phyloP scores from a whole-genome alignment of 2,797 vertebrate species.

The Lophotriccus pileatus region DNA sequence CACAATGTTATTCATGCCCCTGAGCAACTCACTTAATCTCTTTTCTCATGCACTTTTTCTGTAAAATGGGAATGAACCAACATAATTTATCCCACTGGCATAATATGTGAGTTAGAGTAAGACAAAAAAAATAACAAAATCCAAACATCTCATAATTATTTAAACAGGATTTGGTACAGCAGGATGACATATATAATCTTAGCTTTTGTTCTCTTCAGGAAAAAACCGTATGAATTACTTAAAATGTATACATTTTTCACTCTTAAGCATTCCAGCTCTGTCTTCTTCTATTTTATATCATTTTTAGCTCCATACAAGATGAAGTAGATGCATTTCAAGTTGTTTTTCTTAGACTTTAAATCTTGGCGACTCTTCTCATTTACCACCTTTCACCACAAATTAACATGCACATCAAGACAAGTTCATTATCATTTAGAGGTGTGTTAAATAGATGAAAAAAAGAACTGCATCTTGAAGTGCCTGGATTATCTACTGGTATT shows the following conservation, averaged over 20 bases:
- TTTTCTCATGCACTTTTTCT: neutral
- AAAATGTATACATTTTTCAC: conserved; percentile 62
- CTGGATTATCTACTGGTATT: neutral
- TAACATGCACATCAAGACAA: conserved; percentile 51
- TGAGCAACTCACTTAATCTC: conserved; percentile 41
- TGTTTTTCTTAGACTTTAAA: conserved; percentile 33
- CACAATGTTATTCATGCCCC: conserved; percentile 37
- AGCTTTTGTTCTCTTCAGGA: conserved; percentile 57
- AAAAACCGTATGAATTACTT: conserved; percentile 35
- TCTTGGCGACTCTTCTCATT: conserved; percentile 9
- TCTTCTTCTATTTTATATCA: conserved; percentile 48
- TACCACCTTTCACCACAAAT: conserved; percentile 56
- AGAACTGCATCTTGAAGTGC: neutral
- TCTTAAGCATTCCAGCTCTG: conserved; percentile 59
- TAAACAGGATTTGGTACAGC: conserved; percentile 71
- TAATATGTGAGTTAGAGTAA: conserved; percentile 53
- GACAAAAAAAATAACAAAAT: conserved; percentile 67
- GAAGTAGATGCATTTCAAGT: conserved; percentile 4
- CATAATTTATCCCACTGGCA: conserved; percentile 38
- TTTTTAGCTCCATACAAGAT: conserved; percentile 50
- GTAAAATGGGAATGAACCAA: conserved; percentile 36
- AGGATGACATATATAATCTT: conserved; percentile 61
- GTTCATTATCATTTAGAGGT: conserved; percentile 18
- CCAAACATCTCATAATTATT: conserved; percentile 69
- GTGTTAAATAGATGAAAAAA: neutral